Evolutionary conservation across 2,888 invertebrate genomes (phyloP).

Genomic region (Synanthedon myopaeformis): DNA sequence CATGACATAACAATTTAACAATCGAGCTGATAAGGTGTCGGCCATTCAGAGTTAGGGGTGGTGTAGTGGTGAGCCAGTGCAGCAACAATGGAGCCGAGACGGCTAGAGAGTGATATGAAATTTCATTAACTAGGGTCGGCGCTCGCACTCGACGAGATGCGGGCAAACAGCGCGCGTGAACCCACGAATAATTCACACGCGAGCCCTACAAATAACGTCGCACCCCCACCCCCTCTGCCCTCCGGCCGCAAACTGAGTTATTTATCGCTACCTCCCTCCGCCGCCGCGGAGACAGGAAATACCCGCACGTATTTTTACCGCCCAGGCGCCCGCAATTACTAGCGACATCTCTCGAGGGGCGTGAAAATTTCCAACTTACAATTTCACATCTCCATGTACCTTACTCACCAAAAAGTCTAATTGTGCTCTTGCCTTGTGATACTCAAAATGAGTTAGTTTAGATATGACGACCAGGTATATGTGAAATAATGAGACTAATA

Average conservation of each 20-base stretch:
- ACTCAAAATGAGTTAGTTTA: too few species aligned
- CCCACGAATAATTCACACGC: constrained; percentile 70
- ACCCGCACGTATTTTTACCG: constrained; percentile 66
- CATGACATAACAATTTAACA: constrained; percentile 46
- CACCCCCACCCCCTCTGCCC: constrained; percentile 17
- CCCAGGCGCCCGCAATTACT: constrained; percentile 24
- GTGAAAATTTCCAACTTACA: constrained; percentile 9
- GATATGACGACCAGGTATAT: too few species aligned
- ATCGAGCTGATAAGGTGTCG: neutral
- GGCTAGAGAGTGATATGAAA: constrained; percentile 53
- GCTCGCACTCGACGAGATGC: constrained; percentile 46
- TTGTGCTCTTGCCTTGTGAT: too few species aligned
- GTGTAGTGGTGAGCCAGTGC: constrained; percentile 22
- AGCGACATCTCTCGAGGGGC: constrained; percentile 53
- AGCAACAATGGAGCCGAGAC: constrained; percentile 40
- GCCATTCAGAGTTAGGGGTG: neutral
- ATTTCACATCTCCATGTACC: too few species aligned
- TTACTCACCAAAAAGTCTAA: too few species aligned
- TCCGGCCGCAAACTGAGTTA: constrained; percentile 58
- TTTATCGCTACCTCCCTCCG: constrained; percentile 54
- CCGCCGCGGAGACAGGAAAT: constrained; percentile 53
- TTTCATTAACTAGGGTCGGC: constrained; percentile 64
- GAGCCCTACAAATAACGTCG: constrained; percentile 66
- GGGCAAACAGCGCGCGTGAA: constrained; percentile 64
- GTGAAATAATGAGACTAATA: too few species aligned